A percentile compares a stretch with the other conserved stretches of the same genome.
Conservation (phyloP, 2,888 invertebrate species). For the Lampropteryx suffumata region DNA sequence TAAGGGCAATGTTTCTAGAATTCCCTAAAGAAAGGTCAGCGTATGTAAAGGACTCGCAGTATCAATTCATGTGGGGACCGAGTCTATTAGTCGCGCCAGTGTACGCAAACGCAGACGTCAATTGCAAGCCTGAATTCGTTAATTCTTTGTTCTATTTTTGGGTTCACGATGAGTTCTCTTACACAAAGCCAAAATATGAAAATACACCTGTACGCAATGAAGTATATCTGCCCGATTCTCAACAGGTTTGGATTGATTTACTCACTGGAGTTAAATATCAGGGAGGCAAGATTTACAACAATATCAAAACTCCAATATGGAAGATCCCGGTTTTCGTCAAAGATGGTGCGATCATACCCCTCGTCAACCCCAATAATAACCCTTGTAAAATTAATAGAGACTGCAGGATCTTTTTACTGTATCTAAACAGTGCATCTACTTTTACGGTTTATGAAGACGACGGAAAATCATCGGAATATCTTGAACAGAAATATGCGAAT, state of each 20-base stretch:
- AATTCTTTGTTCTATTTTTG: slow-evolving; percentile 3
- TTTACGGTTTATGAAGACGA: slow-evolving; percentile 71
- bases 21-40: slow-evolving; percentile 57
- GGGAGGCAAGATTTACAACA: slow-evolving; percentile 67
- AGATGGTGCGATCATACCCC: slow-evolving; percentile 72
- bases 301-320: slow-evolving; percentile 62
- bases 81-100: slow-evolving; percentile 68
- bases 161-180: background rate
- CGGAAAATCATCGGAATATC: slow-evolving; percentile 58
- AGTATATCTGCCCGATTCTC: slow-evolving; percentile 59
- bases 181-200: background rate
- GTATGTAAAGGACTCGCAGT: slow-evolving; percentile 63
- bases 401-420: slow-evolving; percentile 57
- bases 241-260: slow-evolving; percentile 70
- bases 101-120: slow-evolving; percentile 40
- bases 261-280: slow-evolving; percentile 67
- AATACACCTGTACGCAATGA: slow-evolving; percentile 51
- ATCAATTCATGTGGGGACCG: slow-evolving; percentile 78
- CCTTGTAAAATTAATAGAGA: slow-evolving; percentile 59
- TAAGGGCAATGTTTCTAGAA: slow-evolving; percentile 72
- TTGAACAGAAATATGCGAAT: slow-evolving; percentile 47
- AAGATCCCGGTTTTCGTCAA: slow-evolving; percentile 69
- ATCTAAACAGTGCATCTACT: slow-evolving; percentile 54
- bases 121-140: slow-evolving; percentile 9
- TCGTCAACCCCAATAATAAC: slow-evolving; percentile 67